Evolutionary conservation across 2,113 vertebrate species (phyloP).

Genomic region (Chitala chitala): DNA sequence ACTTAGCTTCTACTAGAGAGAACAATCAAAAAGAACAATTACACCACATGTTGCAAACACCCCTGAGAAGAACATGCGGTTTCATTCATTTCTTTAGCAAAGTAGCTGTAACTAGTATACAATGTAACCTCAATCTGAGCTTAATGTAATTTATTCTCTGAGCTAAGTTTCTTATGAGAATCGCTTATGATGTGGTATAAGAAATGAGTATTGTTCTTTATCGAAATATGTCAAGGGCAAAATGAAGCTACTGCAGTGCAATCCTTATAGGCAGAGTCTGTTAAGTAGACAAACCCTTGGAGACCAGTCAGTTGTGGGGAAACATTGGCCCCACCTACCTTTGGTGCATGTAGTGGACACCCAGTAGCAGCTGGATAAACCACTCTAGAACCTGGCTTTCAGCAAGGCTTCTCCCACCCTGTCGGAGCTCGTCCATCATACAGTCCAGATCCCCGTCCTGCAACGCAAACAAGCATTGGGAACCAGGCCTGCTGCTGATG

Average conservation of each 20-base stretch:
- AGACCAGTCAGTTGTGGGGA: constrained; percentile 16
- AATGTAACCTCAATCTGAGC: neutral
- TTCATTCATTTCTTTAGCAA: neutral
- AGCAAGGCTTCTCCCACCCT: constrained; percentile 56
- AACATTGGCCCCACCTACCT: constrained; percentile 55
- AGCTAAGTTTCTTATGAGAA: neutral
- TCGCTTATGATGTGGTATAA: neutral
- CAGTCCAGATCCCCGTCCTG: constrained; percentile 77
- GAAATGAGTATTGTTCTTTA: neutral
- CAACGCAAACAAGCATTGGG: constrained; percentile 37
- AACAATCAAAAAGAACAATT: neutral
- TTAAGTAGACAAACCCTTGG: neutral
- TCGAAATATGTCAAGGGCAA: neutral
- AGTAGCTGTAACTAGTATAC: neutral
- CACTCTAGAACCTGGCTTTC: constrained; percentile 72
- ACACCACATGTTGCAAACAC: neutral
- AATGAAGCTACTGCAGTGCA: too few relatives aligned
- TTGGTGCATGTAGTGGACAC: constrained; percentile 78
- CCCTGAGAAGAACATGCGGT: neutral
- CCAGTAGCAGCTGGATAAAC: constrained; percentile 74
- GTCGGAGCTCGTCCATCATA: constrained; percentile 69
- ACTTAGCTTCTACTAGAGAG: neutral
- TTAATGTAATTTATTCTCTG: neutral
- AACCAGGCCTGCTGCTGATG: too few relatives aligned
- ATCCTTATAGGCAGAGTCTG: neutral